Percentiles rank a stretch among this genome's conserved stretches.
phyloP scores from a whole-genome alignment of 2,888 invertebrate species.

The Pharmacophagus antenor region DNA sequence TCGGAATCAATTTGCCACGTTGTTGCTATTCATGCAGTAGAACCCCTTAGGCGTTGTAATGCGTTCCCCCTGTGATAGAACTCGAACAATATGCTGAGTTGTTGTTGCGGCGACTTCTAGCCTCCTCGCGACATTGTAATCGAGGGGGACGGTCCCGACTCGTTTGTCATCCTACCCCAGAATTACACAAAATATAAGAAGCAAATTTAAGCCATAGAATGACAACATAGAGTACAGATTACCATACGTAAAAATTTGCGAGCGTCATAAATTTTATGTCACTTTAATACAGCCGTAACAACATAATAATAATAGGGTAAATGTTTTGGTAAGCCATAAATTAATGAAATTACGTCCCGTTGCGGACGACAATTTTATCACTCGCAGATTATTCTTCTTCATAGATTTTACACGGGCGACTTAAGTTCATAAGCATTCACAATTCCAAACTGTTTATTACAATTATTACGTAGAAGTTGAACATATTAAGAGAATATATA shows the following conservation, averaged over 20 bases:
- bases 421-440: background rate
- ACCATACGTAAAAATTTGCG: conserved; percentile 45
- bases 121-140: conserved; percentile 66
- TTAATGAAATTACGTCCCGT: conserved; percentile 66
- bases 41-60: conserved; percentile 57
- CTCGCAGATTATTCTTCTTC: conserved; percentile 11
- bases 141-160: conserved; percentile 65
- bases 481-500: too few species aligned
- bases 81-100: conserved; percentile 73
- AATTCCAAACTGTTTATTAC: background rate
- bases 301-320: conserved; percentile 78
- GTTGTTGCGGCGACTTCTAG: conserved; percentile 68
- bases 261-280: conserved; percentile 78
- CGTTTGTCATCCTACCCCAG: conserved; percentile 70
- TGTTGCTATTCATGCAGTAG: conserved; percentile 49
- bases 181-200: conserved; percentile 35
- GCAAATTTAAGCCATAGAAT: conserved; percentile 37
- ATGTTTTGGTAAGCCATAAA: conserved; percentile 81
- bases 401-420: background rate
- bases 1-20: conserved; percentile 74
- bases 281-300: conserved; percentile 79
- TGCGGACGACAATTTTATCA: conserved; percentile 39
- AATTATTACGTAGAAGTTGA: background rate
- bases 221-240: conserved; percentile 35
- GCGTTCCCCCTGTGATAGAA: conserved; percentile 45